phyloP scores from a whole-genome alignment of 1,140 invertebrate genomes.

The Drosophila bifasciata region DNA sequence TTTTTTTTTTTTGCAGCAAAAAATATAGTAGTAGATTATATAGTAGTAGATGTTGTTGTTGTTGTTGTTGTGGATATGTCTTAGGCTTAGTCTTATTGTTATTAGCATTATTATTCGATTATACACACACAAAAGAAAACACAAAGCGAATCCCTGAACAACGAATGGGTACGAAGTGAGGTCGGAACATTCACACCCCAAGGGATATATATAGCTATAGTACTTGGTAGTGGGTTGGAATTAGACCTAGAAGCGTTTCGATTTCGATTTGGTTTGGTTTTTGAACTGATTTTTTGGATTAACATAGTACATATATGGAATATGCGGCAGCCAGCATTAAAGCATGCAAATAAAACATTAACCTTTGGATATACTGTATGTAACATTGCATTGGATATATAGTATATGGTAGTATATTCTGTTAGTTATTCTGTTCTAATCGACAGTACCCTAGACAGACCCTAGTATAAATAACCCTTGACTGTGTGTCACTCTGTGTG shows the following conservation, averaged over 20 bases:
- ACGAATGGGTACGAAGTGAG: slow-evolving; percentile 42
- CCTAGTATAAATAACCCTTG: slow-evolving; percentile 40
- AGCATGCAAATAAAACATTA: slow-evolving; percentile 72
- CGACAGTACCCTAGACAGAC: slow-evolving; percentile 21
- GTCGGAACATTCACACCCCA: slow-evolving; percentile 59
- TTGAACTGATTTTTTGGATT: slow-evolving; percentile 5
- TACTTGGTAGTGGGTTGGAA: slow-evolving; percentile 1
- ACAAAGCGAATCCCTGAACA: slow-evolving; percentile 8
- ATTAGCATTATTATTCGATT: slow-evolving; percentile 31
- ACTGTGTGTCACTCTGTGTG: slow-evolving; percentile 45
- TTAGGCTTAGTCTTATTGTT: slow-evolving; percentile 52
- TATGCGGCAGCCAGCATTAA: slow-evolving; percentile 80
- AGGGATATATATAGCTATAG: too few species aligned
- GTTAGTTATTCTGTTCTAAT: slow-evolving; percentile 23
- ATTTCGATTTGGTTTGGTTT: slow-evolving; percentile 23
- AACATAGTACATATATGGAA: slow-evolving; percentile 38
- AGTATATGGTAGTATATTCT: too few species aligned
- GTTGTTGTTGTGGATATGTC: slow-evolving; percentile 40
- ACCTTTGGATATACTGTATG: slow-evolving; percentile 33
- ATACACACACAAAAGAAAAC: slow-evolving; percentile 11
- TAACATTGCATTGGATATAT: slow-evolving; percentile 6
- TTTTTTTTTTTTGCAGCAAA: too few species aligned
- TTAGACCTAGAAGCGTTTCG: slow-evolving; percentile 60
- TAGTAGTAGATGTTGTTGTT: slow-evolving; percentile 18
- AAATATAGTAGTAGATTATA: slow-evolving; percentile 43